These are phyloP conservation scores for Epirrhoe alternata DNA, from an alignment of 2,888 invertebrate genomes.

Conservation along the genomic window DNA sequence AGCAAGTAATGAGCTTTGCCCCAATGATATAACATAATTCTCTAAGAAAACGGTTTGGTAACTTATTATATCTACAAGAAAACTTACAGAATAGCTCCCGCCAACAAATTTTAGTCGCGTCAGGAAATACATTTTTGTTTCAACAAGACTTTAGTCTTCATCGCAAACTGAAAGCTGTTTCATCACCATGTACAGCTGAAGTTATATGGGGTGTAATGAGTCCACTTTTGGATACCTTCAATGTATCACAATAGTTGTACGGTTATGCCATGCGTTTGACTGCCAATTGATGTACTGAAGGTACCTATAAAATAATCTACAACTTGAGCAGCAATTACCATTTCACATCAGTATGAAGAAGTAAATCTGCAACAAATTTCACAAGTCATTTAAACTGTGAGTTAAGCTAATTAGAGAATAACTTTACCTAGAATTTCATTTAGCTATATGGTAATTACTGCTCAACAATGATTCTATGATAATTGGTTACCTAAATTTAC, in stretches of 20 bases:
- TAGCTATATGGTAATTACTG: slow-evolving; percentile 11
- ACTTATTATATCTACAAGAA: slow-evolving; percentile 23
- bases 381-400: not conserved
- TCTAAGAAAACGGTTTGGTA: slow-evolving; percentile 48
- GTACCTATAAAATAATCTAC: slow-evolving; percentile 13
- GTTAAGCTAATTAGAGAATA: not conserved
- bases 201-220: slow-evolving; percentile 14
- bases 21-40: slow-evolving; percentile 46
- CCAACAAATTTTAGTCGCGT: slow-evolving; percentile 3
- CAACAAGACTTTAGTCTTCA: slow-evolving; percentile 42
- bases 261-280: slow-evolving; percentile 8
- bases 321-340: slow-evolving; percentile 18
- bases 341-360: not conserved
- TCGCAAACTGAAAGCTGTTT: slow-evolving; percentile 45
- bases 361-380: not conserved
- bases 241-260: not conserved
- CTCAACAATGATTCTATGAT: slow-evolving; percentile 9
- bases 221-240: not conserved
- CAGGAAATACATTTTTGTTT: slow-evolving; percentile 10
- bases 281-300: slow-evolving; percentile 17
- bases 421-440: not conserved
- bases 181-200: slow-evolving; percentile 11
- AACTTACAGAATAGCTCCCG: slow-evolving; percentile 24
- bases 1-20: slow-evolving; percentile 60
- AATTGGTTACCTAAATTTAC: slow-evolving; percentile 13